Base-by-base conservation (phyloP, 2,888 invertebrate species). In the Cephus pulcher region DNA sequence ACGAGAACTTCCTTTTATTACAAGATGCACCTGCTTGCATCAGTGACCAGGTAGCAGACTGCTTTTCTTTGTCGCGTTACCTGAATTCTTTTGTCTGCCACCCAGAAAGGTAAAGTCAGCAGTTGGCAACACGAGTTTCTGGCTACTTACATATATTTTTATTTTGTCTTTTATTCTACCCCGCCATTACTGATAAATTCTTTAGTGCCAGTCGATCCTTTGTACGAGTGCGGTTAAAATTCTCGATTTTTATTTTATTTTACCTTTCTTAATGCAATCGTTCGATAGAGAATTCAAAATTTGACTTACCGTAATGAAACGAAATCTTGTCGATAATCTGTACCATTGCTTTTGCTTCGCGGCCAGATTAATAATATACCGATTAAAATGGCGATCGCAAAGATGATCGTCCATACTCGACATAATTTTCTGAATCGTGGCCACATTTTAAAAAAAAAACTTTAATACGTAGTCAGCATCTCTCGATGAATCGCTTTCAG, bases 331-430 rank as follows among this genome's bases (percentile, higher is more conserved):
- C 81, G 56, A 73, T 35, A 82, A 75, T 84, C 81, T 70, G 85
- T 84, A n/a, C 77, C 76, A 69, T 83, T 84, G 69, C 78, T 82
- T 9, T 76, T 82, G 75, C 79, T 86, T 68, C 81, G 85, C 4
- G 88, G 84, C 89, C 89, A 91, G 76, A 90, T 79, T 6, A 90
- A 73, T 73, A 90, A 81, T 78, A 89, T 78, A 15, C 88, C 86
- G 32, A 83, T 78, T 3, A 89, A 37, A 34, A 88, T 74, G 33
- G 85, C 75, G 12, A 84, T 83, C 23, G 83, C 80, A 30, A 89
- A 75, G 34, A 88, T 37, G 32, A 88, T 78, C 35, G 83, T 84
- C 88, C 89, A 89, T 9, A 83, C 80, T 12, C 91, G 89, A 79
- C 84, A 86, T 56, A 88, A 79, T 83, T 83, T 90, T 80, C 86